Base-by-base conservation (phyloP, 1,140 invertebrate genomes). In the Leguminivora glycinivorella region DNA sequence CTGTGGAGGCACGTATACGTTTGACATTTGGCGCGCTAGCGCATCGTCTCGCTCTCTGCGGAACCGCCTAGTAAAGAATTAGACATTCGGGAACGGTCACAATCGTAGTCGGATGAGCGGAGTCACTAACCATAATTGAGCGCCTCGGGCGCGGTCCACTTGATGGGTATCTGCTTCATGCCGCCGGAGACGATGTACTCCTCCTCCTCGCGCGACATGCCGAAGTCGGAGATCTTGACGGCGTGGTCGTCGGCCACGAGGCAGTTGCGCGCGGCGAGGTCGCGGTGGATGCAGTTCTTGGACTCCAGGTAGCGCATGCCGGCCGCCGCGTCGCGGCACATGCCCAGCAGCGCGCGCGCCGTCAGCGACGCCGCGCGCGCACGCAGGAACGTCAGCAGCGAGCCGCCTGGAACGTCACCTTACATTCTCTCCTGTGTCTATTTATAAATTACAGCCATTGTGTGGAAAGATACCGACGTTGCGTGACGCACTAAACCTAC, bases 151-250 rank as follows among this genome's bases (percentile, higher is more conserved):
- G 98, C 98, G 1, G 98, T 99, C 98, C 98, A 99, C 89, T 99
- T 99, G 58, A 99, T 98, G 0, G 98, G 98, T 84, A 99, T 99
- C 93, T 99, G 98, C 92, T 99, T 99, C 96, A 99, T 98, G 24
- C 98, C 98, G 79, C 98, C 97, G 0, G 98, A 98, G 43, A 99
- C 98, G 73, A 97, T 98, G 80, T 99, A 99, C 87, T 99, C 98
- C 88, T 99, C 96, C 88, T 99, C 98, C 91, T 99, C 98, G 40
- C 98, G 93, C 0, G 98, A 99, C 98, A 99, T 99, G 74, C 98
- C 98, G 93, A 99, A 99, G 90, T 99, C 98, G 0, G 98, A 98
- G 83, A 99, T 99, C 93, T 99, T 99, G 0, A 99, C 97, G 75
- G 95, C 95, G 79, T 96, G 96, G 68, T 97, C 95, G 75, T 95